Percentiles rank a stretch among this genome's conserved stretches.
These are phyloP conservation scores for Egretta garzetta DNA, from an alignment of 2,113 vertebrate species.

Conservation along the genomic window DNA sequence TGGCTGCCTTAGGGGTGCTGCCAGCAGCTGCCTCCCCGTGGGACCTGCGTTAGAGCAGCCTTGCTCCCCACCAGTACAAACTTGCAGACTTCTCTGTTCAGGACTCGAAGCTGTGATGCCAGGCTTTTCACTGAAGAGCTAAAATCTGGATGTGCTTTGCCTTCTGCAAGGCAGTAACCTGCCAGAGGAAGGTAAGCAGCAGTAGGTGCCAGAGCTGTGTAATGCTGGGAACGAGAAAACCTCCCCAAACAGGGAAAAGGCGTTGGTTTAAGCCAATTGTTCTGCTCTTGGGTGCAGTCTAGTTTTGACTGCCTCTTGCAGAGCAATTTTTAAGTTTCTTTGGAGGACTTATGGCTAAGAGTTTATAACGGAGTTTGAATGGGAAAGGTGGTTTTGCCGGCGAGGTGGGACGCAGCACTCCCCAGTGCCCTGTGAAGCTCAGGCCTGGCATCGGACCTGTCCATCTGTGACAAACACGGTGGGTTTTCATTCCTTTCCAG, in stretches of 20 bases:
- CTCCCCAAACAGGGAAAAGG: neutral
- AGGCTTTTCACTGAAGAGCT: neutral
- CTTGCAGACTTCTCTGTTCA: neutral
- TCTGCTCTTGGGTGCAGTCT: neutral
- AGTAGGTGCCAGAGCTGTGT: neutral
- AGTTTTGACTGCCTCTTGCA: neutral
- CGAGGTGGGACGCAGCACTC: neutral
- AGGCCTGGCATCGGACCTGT: neutral
- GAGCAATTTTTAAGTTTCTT: neutral
- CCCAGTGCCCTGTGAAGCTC: neutral
- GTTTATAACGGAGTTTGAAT: neutral
- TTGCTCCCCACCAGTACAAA: neutral
- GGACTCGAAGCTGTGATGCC: fast-evolving
- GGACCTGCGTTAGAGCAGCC: neutral
- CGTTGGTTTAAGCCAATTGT: neutral
- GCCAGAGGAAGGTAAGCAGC: neutral
- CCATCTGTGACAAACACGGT: too few relatives aligned
- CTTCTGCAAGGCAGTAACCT: neutral
- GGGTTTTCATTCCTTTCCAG: neutral
- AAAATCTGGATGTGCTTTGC: neutral
- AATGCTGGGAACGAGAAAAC: neutral
- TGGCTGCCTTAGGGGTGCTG: neutral
- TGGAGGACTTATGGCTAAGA: neutral
- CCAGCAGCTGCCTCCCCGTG: neutral
- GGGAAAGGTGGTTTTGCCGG: neutral